These are phyloP conservation scores for Geodia barretti DNA, from an alignment of 37 sponge, comb jelly and placozoan species.

Conservation along the genomic window DNA sequence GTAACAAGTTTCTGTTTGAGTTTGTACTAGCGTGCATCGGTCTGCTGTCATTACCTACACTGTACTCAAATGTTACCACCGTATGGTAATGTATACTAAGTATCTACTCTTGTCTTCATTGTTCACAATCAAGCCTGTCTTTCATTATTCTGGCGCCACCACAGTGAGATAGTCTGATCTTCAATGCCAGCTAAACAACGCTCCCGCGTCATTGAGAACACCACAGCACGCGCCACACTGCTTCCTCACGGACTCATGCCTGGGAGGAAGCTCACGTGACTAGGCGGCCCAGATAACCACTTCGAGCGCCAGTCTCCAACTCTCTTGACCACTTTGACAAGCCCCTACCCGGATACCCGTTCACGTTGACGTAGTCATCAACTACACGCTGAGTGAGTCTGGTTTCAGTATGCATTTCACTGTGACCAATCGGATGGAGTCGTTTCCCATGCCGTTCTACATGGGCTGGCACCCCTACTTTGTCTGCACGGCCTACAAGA, in stretches of 20 bases:
- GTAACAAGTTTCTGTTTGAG: too few species aligned
- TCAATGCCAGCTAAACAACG: slow-evolving; percentile 42
- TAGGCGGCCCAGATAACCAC: neutral
- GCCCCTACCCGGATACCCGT: slow-evolving; percentile 70
- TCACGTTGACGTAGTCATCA: slow-evolving; percentile 22
- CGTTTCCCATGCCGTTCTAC: slow-evolving; percentile 59
- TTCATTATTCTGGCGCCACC: too few species aligned
- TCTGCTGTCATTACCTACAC: neutral
- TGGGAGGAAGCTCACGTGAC: slow-evolving; percentile 31
- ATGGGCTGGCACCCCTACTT: slow-evolving; percentile 89
- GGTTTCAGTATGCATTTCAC: slow-evolving; percentile 33
- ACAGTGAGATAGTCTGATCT: slow-evolving; percentile 73
- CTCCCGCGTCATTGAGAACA: slow-evolving; percentile 56
- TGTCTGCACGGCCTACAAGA: slow-evolving; percentile 36
- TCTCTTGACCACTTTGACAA: slow-evolving; percentile 17
- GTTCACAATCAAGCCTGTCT: too few species aligned
- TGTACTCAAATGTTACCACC: too few species aligned
- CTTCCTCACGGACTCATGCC: slow-evolving; percentile 69
- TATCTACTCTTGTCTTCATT: too few species aligned
- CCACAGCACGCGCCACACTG: slow-evolving; percentile 26
- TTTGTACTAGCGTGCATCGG: too few species aligned
- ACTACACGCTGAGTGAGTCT: slow-evolving; percentile 37
- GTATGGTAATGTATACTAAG: too few species aligned
- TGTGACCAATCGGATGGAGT: slow-evolving; percentile 32
- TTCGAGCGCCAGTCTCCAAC: slow-evolving; percentile 12